phyloP scores from a whole-genome alignment of 2,113 vertebrate species.

The Bujurquina vittata region DNA sequence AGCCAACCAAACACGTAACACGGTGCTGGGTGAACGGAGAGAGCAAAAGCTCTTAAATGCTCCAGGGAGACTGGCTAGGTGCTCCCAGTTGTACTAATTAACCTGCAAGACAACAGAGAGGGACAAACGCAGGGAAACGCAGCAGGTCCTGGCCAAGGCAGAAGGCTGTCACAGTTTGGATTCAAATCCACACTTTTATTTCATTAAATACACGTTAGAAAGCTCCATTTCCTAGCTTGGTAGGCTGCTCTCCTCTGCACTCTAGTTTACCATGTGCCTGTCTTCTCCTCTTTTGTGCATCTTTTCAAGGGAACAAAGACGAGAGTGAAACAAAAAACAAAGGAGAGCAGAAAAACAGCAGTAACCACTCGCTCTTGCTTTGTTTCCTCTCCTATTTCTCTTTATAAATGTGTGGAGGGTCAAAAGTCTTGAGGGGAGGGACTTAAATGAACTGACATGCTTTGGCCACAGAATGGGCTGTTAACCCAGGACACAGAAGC shows the following conservation, averaged over 20 bases:
- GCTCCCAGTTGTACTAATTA: conserved; percentile 4
- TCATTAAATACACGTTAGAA: neutral
- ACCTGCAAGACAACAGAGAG: neutral
- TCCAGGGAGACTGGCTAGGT: neutral
- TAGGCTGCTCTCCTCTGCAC: neutral
- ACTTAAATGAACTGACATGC: neutral
- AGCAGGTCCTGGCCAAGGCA: neutral
- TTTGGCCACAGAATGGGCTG: neutral
- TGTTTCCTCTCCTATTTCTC: neutral
- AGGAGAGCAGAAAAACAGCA: neutral
- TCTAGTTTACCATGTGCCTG: neutral
- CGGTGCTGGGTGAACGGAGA: neutral
- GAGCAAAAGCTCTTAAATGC: neutral
- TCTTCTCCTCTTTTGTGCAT: fast-evolving
- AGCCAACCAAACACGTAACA: neutral
- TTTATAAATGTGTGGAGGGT: neutral
- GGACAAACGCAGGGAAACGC: neutral
- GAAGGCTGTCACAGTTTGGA: neutral
- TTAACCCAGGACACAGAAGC: neutral
- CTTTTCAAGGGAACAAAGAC: neutral
- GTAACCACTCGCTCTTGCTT: neutral
- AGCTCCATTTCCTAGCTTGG: neutral
- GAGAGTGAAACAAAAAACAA: conserved; percentile 1
- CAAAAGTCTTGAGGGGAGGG: neutral
- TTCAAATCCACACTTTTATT: neutral